Evolutionary conservation across 2,113 vertebrate genomes (phyloP), one percentile per base, ranked within the genome.

Genomic region (Mastomys coucha): DNA sequence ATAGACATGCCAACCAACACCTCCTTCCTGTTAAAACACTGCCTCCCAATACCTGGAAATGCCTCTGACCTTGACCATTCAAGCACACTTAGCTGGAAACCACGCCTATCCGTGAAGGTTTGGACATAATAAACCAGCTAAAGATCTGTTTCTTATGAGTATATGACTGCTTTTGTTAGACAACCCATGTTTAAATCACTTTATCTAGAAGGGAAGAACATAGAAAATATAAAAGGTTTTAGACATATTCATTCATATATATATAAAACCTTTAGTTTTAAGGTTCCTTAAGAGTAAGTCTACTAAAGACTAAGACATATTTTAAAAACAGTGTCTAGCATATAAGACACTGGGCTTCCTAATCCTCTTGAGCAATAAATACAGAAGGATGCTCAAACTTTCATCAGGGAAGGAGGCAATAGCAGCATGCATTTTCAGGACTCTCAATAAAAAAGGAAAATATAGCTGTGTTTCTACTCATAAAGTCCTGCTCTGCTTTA

Each of bases 41-140:
- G 67, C 65, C 70, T 92, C 87, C 76, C 42, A 89, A 73, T 63
- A 89, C 7, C 80, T n/a, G 11, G 53, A 87, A 93, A 90, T 72
- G 60, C 36, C 93, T 53, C 72, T 93, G 75, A 95, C 81, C 85
- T 91, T 85, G 85, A 36, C n/a, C 86, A 91, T 65, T 91, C 82
- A 91, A 91, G 12, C 28, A 80, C 20, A 75, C 28, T 75, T 88
- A n/a, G 26, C 56, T 65, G 56, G 24, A 94, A 96, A 91, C 45
- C 45, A 93, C 36, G 17, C 39, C 42, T 33, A 91, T 67, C 76
- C 58, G 77, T 36, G 24, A 39, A 93, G 19, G 42, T 67, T 77
- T 36, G 70, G 36, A 88, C 14, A 91, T 8, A 53, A 56, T 84
- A 56, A 78, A 17, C 45, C 39, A 84, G 49, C 88, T 82, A 65